Evolutionary conservation across 2,888 invertebrate species (phyloP), one percentile per base, ranked within the genome.

Genomic region (Fragum whitleyi): DNA sequence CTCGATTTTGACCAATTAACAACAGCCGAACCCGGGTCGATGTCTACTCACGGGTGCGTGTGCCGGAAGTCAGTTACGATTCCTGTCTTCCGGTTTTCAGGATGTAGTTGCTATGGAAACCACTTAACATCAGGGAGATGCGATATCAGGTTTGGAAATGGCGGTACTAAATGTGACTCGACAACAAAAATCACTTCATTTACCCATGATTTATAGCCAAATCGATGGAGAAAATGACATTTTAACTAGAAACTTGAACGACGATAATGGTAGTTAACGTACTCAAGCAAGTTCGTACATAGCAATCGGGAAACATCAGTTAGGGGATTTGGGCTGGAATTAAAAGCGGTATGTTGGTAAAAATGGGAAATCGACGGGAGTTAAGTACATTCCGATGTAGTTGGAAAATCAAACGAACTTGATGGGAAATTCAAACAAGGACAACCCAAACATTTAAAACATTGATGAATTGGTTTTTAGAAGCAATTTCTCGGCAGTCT

Each of bases 101-200:
- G 67, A 39, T 71, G 51, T 32, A 29, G 86, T 87, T 83, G 62
- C 86, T 77, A 83, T 84, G 78, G 84, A 67, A 80, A 86, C 85
- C 81, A 83, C 81, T 84, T 81, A 80, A 72, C 76, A 76, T 71
- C 74, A 26, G 36, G 32, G 47, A 67, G 36, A 39, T 55, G 70
- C 71, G 68, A 78, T 81, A 78, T 71, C 67, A 61, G 67, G 55
- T 73, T 59, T 74, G 85, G 75, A 85, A 85, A 75, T 78, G 74
- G 61, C 61, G 29, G 79, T 74, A 65, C 70, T 82, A 77, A 77
- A 76, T 76, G 67, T 75, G 80, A 78, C 82, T 76, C 78, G 80
- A 81, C 85, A 77, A 67, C 74, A 79, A 67, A 79, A 79, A 68
- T 77, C 68, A 71, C 77, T 79, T 77, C 79, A 81, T 76, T 85